Evolutionary conservation across 2,113 vertebrate genomes (phyloP).

Genomic region (Chaetodon auriga): DNA sequence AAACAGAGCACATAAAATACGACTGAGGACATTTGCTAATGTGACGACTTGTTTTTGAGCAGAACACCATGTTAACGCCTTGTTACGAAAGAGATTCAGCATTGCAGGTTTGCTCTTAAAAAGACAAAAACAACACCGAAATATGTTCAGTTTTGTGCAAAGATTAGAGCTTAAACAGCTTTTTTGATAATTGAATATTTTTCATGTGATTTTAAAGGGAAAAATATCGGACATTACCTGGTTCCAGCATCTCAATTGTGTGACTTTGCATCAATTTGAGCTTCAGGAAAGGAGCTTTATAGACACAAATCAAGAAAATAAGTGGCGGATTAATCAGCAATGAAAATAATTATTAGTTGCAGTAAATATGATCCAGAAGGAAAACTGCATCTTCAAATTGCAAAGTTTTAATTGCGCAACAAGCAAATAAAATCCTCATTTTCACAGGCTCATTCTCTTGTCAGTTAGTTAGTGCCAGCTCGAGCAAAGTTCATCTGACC

Average conservation of each 20-base stretch:
- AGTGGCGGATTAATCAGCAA: background rate
- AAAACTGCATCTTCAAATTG: background rate
- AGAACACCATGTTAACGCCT: background rate
- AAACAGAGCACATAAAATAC: constrained; percentile 1
- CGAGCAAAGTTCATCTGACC: background rate
- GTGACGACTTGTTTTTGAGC: constrained; percentile 18
- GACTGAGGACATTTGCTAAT: constrained; percentile 7
- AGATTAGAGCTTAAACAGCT: constrained; percentile 3
- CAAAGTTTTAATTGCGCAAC: background rate
- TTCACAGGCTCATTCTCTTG: background rate
- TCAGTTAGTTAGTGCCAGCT: background rate
- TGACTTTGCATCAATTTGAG: background rate
- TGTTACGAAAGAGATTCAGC: background rate
- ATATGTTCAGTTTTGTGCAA: background rate
- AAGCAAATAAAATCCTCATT: background rate
- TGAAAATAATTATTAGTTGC: too few species aligned
- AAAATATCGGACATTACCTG: background rate
- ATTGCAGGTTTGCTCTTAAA: background rate
- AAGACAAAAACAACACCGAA: too few species aligned
- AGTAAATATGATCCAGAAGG: background rate
- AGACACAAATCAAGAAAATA: background rate
- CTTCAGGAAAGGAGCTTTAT: background rate
- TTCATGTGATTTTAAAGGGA: background rate
- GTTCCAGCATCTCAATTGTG: background rate
- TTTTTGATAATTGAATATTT: background rate